Percentiles rank a stretch among this genome's conserved stretches.
Evolutionary conservation across 2,888 invertebrate species (phyloP).

Genomic region (Dryadula phaetusa): DNA sequence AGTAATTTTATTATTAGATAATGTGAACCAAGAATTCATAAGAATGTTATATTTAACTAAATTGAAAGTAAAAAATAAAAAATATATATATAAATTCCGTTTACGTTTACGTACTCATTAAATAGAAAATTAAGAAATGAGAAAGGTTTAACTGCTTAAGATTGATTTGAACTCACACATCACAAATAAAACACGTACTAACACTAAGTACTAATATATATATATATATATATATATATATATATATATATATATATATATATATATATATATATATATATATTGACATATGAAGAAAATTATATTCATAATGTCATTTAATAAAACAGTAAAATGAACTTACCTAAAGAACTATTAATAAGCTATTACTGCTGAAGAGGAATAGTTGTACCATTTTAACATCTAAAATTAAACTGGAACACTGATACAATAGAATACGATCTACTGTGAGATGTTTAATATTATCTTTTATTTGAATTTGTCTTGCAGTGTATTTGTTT

Average conservation of each 20-base stretch:
- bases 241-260: neutral
- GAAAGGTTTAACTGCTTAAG: too few relatives aligned
- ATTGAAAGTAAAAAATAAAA: too few relatives aligned
- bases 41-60: too few relatives aligned
- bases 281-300: neutral
- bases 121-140: too few relatives aligned
- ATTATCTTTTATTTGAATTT: conserved; percentile 13
- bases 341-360: neutral
- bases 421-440: neutral
- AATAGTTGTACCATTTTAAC: neutral
- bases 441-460: neutral
- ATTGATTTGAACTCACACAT: too few relatives aligned
- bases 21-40: too few relatives aligned
- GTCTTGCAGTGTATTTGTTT: neutral
- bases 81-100: too few relatives aligned
- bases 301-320: neutral
- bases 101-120: too few relatives aligned
- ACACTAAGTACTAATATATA: neutral
- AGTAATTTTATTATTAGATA: too few relatives aligned
- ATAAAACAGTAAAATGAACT: neutral
- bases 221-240: neutral
- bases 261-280: neutral
- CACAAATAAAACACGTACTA: too few relatives aligned
- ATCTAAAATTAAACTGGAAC: conserved; percentile 17
- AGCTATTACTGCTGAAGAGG: neutral